phyloP scores from a whole-genome alignment of 2,888 invertebrate genomes.

The Apotomis turbidana region DNA sequence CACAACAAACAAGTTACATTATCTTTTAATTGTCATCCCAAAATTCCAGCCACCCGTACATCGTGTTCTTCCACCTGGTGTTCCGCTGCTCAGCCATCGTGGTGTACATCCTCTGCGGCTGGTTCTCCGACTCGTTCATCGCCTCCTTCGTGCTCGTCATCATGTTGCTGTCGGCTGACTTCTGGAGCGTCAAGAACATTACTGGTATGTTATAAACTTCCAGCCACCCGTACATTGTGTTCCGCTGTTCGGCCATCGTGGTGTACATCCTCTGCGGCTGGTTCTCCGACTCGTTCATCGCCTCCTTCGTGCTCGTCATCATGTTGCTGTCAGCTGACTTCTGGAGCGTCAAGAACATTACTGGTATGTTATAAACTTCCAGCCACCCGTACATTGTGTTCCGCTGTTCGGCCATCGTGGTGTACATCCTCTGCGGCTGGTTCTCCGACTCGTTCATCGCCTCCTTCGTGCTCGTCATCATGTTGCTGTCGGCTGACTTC shows the following conservation, averaged over 20 bases:
- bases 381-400: conserved; percentile 97
- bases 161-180: conserved; percentile 96
- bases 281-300: conserved; percentile 96
- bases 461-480: conserved; percentile 95
- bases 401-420: conserved; percentile 90
- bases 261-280: conserved; percentile 95
- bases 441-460: conserved; percentile 97
- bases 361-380: conserved; percentile 82
- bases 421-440: conserved; percentile 95
- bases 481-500: conserved; percentile 98
- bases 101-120: conserved; percentile 94
- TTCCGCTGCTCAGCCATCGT: conserved; percentile 94
- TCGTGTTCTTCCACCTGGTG: conserved; percentile 94
- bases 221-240: conserved; percentile 96
- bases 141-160: conserved; percentile 97
- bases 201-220: conserved; percentile 84
- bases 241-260: conserved; percentile 92
- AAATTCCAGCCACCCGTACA: conserved; percentile 93
- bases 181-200: conserved; percentile 99
- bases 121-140: conserved; percentile 96
- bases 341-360: conserved; percentile 99
- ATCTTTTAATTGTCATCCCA: neutral
- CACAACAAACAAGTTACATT: too few relatives aligned
- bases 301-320: conserved; percentile 96
- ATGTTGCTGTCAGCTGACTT: conserved; percentile 98